Evolutionary conservation across 2,797 vertebrate genomes (phyloP).

Genomic region (Peromyscus attwateri): DNA sequence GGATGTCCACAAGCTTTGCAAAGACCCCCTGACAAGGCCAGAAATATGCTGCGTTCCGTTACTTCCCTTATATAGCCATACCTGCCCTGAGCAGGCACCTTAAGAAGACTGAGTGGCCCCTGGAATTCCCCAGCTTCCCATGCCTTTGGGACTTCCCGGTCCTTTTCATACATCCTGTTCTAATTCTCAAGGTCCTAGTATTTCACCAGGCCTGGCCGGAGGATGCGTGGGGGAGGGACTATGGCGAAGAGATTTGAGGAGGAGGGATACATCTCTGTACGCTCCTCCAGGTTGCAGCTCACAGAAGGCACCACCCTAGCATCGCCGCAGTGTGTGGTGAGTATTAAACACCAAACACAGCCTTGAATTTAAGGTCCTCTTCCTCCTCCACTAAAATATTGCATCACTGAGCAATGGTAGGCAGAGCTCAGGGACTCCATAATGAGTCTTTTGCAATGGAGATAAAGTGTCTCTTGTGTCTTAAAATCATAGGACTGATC

Average conservation of each 20-base stretch:
- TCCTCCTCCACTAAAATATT: not conserved
- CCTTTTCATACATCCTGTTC: not conserved
- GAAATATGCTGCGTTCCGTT: not conserved
- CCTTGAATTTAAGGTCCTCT: not conserved
- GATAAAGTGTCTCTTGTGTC: not conserved
- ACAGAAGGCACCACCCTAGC: too few relatives aligned
- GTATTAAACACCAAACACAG: not conserved
- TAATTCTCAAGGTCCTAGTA: not conserved
- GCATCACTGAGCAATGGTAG: not conserved
- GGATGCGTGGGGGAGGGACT: too few relatives aligned
- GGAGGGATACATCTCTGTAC: not conserved
- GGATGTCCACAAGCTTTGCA: not conserved
- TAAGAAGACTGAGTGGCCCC: not conserved
- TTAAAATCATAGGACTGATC: not conserved
- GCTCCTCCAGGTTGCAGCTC: not conserved
- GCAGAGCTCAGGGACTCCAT: not conserved
- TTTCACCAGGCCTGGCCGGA: not conserved
- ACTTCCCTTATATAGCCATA: not conserved
- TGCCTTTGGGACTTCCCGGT: conserved; percentile 30
- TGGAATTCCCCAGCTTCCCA: conserved; percentile 39
- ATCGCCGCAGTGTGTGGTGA: fast-evolving
- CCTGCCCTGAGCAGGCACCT: not conserved
- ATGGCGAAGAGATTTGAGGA: not conserved
- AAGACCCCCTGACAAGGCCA: not conserved
- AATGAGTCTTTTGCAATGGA: not conserved